Base-by-base conservation (phyloP, 1,140 invertebrate genomes). In the Dreissena rostriformis region DNA sequence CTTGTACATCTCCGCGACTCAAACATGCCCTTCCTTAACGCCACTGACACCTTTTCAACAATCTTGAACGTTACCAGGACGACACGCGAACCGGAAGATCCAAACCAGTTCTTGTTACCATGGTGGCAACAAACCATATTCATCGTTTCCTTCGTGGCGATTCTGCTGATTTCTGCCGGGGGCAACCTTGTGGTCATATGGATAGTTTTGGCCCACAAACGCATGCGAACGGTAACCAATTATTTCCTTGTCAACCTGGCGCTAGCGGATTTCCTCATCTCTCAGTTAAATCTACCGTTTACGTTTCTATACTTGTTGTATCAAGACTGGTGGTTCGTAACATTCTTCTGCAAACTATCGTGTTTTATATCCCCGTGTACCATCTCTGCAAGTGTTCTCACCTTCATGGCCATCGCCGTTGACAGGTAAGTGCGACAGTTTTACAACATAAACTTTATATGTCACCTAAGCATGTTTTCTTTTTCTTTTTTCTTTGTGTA, bases 181-280 rank as follows among this genome's bases (percentile, higher is more conserved):
- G 97, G 98, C 0, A 99, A 99, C 93, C 93, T 98, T 53, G 97
- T 98, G 86, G 98, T 99, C 66, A 98, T 99, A 87, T 98, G 97
- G 97, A 98, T 98, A 85, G 97, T 98, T 4, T 92, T 98, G 57
- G 96, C 97, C 19, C 94, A 95, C 94, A 96, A 97, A 83, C 94
- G 97, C 78, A 99, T 99, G 98, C 94, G 98, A 66, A 98, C 97
- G 0, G 97, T 98, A 5, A 99, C 98, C 70, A 99, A 99, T 94
- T 98, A 98, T 91, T 98, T 99, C 92, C 94, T 99, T 67, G 96
- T 98, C n/a, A 99, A 99, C 92, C 93, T 99, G 66, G 98, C 97
- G 82, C 95, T 98, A 24, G 97, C 98, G 19, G 98, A 99, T 92
- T 95, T 97, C 26, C 96, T 98, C 94, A 97, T 98, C 89, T 97